These are phyloP conservation scores for Odontocerum albicorne DNA, from an alignment of 2,888 invertebrate species.

Conservation along the genomic window DNA sequence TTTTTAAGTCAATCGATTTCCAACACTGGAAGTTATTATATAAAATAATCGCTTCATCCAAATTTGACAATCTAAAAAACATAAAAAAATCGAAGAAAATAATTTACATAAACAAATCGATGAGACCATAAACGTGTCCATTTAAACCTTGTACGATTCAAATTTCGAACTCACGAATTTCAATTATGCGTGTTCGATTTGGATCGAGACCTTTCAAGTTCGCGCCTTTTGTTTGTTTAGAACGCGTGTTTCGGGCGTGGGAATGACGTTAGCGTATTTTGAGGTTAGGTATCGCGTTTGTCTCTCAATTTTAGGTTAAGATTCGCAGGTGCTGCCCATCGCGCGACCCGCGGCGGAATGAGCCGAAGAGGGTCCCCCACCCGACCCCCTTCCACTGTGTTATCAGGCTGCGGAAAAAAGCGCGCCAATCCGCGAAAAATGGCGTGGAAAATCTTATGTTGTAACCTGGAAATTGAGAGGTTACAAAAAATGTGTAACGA, in stretches of 20 bases:
- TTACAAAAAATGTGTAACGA: not conserved
- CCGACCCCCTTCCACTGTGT: conserved; percentile 40
- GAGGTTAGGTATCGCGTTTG: conserved; percentile 23
- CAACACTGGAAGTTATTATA: no score
- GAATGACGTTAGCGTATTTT: conserved; percentile 13
- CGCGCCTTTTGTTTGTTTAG: conserved; percentile 16
- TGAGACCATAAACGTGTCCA: no score
- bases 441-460: conserved; percentile 14
- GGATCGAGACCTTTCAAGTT: conserved; percentile 1
- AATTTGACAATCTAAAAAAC: no score
- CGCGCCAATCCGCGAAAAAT: conserved; percentile 18
- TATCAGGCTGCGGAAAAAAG: conserved; percentile 20
- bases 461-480: conserved; percentile 11
- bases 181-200: conserved; percentile 5
- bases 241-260: conserved; percentile 4
- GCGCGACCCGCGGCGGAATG: conserved; percentile 47
- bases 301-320: conserved; percentile 41
- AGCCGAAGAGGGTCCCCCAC: conserved; percentile 45
- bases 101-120: no score
- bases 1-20: no score
- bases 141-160: no score
- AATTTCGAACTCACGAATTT: conserved; percentile 5
- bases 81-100: no score
- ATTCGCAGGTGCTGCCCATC: conserved; percentile 41
- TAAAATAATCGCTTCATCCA: no score